Evolutionary conservation across 2,113 vertebrate species (phyloP).

Genomic region (Antigone vipio): DNA sequence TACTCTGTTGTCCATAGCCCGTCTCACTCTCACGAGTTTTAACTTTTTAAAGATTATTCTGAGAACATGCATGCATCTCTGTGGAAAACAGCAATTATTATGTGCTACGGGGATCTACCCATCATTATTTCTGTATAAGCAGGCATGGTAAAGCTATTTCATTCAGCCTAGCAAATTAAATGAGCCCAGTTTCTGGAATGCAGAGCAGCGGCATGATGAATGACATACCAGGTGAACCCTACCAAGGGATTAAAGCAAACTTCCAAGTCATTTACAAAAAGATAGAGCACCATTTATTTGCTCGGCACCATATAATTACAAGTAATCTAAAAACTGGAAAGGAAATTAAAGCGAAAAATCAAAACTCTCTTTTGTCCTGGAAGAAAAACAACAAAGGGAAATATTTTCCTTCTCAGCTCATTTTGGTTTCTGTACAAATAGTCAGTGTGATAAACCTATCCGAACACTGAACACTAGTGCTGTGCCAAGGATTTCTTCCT

Average conservation of each 20-base stretch:
- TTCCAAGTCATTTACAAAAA: neutral
- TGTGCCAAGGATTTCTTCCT: neutral
- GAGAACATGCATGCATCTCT: neutral
- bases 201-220: neutral
- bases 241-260: neutral
- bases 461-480: neutral
- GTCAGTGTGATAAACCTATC: neutral
- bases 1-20: neutral
- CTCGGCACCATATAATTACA: neutral
- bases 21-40: neutral
- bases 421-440: neutral
- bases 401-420: conserved; percentile 9
- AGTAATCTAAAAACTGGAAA: neutral
- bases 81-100: neutral
- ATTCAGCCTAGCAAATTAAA: conserved; percentile 3
- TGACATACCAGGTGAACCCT: neutral
- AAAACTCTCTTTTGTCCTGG: neutral
- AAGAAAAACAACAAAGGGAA: neutral
- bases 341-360: neutral
- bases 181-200: conserved; percentile 9
- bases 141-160: conserved; percentile 21
- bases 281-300: neutral
- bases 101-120: neutral
- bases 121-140: neutral
- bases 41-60: neutral